Conservation (phyloP, 2,113 vertebrate genomes). For the Grallaria varia region DNA sequence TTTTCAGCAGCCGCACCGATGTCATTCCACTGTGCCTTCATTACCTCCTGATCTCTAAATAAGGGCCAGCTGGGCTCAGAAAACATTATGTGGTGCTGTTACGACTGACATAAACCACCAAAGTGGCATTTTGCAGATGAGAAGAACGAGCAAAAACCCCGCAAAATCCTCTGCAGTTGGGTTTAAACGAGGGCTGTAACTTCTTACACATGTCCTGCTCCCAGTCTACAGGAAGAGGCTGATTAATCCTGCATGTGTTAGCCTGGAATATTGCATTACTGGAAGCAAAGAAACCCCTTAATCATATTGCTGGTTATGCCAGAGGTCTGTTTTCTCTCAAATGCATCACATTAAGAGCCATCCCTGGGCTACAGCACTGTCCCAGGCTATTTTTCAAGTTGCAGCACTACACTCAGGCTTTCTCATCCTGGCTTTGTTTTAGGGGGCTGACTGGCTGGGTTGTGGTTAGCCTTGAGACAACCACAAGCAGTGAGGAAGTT, state of each 20-base stretch:
- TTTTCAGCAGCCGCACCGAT: not conserved
- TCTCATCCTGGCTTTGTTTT: not conserved
- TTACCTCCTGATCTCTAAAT: slow-evolving; percentile 55
- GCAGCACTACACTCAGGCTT: not conserved
- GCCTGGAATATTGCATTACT: slow-evolving; percentile 65
- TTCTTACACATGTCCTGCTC: slow-evolving; percentile 49
- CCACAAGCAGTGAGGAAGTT: accelerated
- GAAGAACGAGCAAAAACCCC: slow-evolving; percentile 15
- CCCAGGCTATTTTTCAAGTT: slow-evolving; percentile 40
- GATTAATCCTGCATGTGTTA: slow-evolving; percentile 61
- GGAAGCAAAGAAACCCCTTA: slow-evolving; percentile 58
- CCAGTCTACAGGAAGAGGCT: slow-evolving; percentile 60
- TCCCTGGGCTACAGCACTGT: not conserved
- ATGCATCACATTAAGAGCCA: slow-evolving; percentile 46
- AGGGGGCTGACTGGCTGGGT: not conserved
- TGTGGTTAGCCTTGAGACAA: not conserved
- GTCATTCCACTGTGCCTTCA: slow-evolving; percentile 4
- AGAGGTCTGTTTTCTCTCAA: slow-evolving; percentile 67
- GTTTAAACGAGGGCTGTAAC: slow-evolving; percentile 55
- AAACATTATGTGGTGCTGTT: slow-evolving; percentile 42
- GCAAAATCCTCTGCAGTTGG: slow-evolving; percentile 48
- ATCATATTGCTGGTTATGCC: slow-evolving; percentile 63
- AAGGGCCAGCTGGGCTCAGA: slow-evolving; percentile 32
- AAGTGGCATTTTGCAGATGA: slow-evolving; percentile 46
- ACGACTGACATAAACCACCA: slow-evolving; percentile 45